Evolutionary conservation across 2,113 vertebrate species (phyloP).

Genomic region (Garra rufa): DNA sequence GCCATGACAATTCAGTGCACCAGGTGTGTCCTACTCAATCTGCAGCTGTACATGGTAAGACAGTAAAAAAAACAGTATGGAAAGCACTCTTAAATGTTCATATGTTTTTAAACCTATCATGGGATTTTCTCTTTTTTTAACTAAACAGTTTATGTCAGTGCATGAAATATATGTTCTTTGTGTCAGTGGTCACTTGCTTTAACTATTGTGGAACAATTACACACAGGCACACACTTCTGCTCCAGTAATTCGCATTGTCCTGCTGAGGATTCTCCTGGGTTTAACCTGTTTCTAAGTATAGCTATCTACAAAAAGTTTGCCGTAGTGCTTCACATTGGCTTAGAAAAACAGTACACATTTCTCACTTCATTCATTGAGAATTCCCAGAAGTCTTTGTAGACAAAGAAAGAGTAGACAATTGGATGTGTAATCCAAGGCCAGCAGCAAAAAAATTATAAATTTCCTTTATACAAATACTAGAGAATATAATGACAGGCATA

Average conservation of each 20-base stretch:
- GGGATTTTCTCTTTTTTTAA: background rate
- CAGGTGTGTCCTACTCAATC: slow-evolving; percentile 6
- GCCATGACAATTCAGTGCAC: background rate
- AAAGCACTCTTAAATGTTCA: background rate
- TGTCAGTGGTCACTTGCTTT: background rate
- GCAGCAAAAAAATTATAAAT: background rate
- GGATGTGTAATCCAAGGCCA: background rate
- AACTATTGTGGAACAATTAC: background rate
- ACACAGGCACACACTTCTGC: background rate
- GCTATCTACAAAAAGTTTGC: background rate
- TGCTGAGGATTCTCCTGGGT: background rate
- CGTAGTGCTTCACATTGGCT: background rate
- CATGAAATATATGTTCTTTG: background rate
- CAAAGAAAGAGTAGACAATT: background rate
- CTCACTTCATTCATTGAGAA: background rate
- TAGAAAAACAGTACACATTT: background rate
- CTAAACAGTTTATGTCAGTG: background rate
- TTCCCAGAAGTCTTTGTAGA: background rate
- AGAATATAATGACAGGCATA: background rate
- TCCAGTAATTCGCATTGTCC: background rate
- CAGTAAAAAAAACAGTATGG: background rate
- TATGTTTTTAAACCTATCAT: background rate
- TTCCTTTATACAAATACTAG: background rate
- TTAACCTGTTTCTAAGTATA: background rate
- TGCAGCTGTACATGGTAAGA: background rate